These are phyloP conservation scores for Hippocampus guttulatus DNA, from an alignment of 2,113 vertebrate genomes.

Conservation along the genomic window DNA sequence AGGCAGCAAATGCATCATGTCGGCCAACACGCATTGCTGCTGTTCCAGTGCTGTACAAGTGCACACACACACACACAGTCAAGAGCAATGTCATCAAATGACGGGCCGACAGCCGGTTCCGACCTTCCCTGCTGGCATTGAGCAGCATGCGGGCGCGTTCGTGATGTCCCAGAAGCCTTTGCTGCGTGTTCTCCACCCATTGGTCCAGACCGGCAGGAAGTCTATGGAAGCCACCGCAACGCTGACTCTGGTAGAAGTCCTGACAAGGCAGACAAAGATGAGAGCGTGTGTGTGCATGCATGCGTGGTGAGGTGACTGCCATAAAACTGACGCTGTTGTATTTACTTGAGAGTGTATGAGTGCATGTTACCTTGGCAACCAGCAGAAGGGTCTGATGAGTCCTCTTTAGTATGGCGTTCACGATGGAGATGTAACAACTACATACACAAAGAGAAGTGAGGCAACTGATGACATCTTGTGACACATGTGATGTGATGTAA, in stretches of 20 bases:
- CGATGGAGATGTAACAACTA: constrained; percentile 40
- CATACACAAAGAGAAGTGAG: constrained; percentile 7
- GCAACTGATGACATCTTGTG: not conserved
- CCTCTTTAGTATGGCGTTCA: constrained; percentile 40
- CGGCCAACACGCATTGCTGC: constrained; percentile 30
- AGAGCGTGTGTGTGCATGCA: not conserved
- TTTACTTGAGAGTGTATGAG: too few species aligned
- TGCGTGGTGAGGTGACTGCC: not conserved
- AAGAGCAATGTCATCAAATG: not conserved
- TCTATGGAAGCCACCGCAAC: constrained; percentile 6
- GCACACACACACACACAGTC: not conserved
- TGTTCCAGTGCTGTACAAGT: constrained; percentile 38
- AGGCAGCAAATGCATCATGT: constrained; percentile 30
- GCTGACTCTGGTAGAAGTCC: constrained; percentile 44
- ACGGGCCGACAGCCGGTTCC: not conserved
- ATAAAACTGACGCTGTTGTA: too few species aligned
- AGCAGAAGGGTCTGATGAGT: constrained; percentile 35
- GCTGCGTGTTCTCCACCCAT: constrained; percentile 41
- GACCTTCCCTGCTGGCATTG: constrained; percentile 44
- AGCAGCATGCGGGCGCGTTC: constrained; percentile 34
- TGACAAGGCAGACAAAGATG: constrained; percentile 8
- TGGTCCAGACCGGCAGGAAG: constrained; percentile 41
- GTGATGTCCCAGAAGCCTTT: constrained; percentile 58
- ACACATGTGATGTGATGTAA: not conserved
- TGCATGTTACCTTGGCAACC: constrained; percentile 42